Base-by-base conservation (phyloP, 2,797 vertebrate species). In the Gastrophryne carolinensis region DNA sequence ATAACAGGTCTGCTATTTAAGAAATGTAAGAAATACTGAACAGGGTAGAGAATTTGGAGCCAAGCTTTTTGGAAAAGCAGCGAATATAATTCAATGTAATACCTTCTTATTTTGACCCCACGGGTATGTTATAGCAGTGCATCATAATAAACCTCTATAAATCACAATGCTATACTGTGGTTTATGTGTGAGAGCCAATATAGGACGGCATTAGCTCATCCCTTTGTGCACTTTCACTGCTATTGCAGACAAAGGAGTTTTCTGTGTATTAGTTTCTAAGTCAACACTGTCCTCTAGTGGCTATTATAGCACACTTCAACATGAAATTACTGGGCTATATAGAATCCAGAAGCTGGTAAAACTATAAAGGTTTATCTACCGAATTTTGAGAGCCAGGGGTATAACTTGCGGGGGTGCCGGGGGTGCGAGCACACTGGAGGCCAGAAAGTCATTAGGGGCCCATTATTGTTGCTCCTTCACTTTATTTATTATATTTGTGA, bases 41-140 rank as follows among this genome's bases (percentile, higher is more conserved):
- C 52, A 65, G 60, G 72, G 64, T 44, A 68, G 27, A 49, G 32
- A 71, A 50, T 64, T 49, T 82, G 82, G 75, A 63, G 80, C 72
- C 69, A 81, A 69, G 35, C 81, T 68, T 72, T 41, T 67, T 79
- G 80, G 56, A 26, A 83, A 71, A 78, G 66, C 70, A 73, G 83
- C 82, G 82, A 86, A 84, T 69, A 85, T 39, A 81, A 83, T 87
- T 84, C 84, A 84, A 83, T 83, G 80, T 77, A 8, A 83, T 79
- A 71, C 37, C 0, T 82, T 80, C 83, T 84, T 80, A 82, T 85
- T 83, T 85, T 81, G 82, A 78, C 80, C 80, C 47, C 81, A 83
- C n/a, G n/a, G 82, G 67, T 83, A 82, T 78, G 81, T 85, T 87
- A 85, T 84, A 86, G 83, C 77, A 78, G 69, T 84, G 74, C 67